Base-by-base conservation (phyloP, 2,888 invertebrate genomes). In the Caenorhabditis sp. region DNA sequence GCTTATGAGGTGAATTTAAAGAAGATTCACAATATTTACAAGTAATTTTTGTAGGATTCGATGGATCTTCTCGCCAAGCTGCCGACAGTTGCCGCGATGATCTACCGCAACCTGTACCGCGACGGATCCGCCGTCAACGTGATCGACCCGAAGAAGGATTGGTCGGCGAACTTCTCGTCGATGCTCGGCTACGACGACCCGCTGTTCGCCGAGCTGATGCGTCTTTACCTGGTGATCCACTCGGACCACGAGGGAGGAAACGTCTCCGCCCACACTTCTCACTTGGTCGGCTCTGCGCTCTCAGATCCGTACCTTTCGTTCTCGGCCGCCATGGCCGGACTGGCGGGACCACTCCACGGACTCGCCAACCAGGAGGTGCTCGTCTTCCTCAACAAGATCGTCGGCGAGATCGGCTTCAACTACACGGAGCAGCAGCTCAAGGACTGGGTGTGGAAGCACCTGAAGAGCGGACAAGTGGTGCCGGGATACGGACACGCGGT, bases 401-500 rank as follows among this genome's bases (percentile, higher is more conserved):
- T 94, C 83, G 92, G 93, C 86, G 93, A 95, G 89, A 92, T 98
- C 55, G 91, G 91, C 41, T 95, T 95, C 59, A 93, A 94, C 86
- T 93, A 94, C 79, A 93, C 94, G 15, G 95, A 97, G 90, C 94
- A 96, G 0, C 93, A 95, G 86, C 92, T 99, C 63, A 95, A 95
- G 90, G 95, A 97, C 58, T 98, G 96, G 91, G 95, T 99, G 89
- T 95, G 95, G 95, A 96, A 95, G 90, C 97, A 96, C 1, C 92
- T 96, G 65, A 95, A 96, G 91, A 93, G 94, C 75, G 96, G 96
- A 80, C 95, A 95, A 90, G 96, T 96, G n/a, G 94, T 97, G 45
- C 96, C 96, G 58, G 96, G 96, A 52, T 96, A 95, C 89, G 96
- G 96, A 32, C 96, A 96, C 90, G 96, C 96, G 83, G 96, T 97